Evolutionary conservation across 2,113 vertebrate species (phyloP).

Genomic region (Sitta europaea): DNA sequence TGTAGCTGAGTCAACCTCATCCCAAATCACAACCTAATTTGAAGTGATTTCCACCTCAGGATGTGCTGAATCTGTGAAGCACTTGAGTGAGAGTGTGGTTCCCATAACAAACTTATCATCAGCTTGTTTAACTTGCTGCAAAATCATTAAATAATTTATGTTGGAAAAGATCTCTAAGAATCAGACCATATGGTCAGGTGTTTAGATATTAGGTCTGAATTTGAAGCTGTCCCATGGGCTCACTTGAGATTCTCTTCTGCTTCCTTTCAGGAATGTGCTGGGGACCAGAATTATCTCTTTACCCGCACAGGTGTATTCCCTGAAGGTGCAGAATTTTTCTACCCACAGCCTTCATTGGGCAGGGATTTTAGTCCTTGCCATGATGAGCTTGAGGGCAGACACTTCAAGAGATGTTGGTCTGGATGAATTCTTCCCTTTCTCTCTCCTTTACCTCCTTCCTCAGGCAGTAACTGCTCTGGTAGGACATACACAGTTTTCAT

Average conservation of each 20-base stretch:
- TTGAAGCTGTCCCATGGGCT: background rate
- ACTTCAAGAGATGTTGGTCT: background rate
- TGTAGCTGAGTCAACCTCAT: background rate
- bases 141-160: rapidly evolving
- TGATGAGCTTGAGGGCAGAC: too few relatives aligned
- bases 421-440: background rate
- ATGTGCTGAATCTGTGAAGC: rapidly evolving
- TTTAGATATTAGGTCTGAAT: background rate
- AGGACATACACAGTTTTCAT: background rate
- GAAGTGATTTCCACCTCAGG: background rate
- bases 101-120: background rate
- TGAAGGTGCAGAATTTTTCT: too few relatives aligned
- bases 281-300: too few relatives aligned
- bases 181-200: background rate
- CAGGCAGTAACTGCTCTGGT: background rate
- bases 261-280: background rate
- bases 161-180: background rate
- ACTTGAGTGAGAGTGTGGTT: rapidly evolving
- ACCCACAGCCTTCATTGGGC: too few relatives aligned
- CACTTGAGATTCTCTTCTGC: background rate
- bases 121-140: background rate
- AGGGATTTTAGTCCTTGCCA: too few relatives aligned
- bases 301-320: too few relatives aligned
- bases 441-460: background rate
- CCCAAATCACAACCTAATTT: background rate